Percentiles rank a stretch among this genome's conserved stretches.
These are phyloP conservation scores for Elmis aenea DNA, from an alignment of 2,888 invertebrate species.

Conservation along the genomic window DNA sequence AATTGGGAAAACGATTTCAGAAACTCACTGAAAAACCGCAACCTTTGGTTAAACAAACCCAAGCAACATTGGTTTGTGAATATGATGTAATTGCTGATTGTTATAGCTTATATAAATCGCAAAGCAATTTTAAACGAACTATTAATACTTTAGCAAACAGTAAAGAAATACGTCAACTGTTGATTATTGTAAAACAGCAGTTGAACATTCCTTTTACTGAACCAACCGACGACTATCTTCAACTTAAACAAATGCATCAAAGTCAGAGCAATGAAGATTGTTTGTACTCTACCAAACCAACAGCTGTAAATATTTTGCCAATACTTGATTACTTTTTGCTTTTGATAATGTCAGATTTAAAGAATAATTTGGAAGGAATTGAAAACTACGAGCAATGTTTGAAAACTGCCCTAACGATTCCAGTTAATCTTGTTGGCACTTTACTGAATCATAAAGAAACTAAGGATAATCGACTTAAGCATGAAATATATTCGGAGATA, in stretches of 20 bases:
- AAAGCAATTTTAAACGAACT: conserved; percentile 19
- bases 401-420: conserved; percentile 27
- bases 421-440: conserved; percentile 30
- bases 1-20: conserved; percentile 37
- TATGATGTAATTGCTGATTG: conserved; percentile 24
- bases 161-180: conserved; percentile 6
- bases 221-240: conserved; percentile 24
- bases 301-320: conserved; percentile 31
- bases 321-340: conserved; percentile 33
- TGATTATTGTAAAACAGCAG: conserved; percentile 29
- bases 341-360: conserved; percentile 18
- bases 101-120: conserved; percentile 28
- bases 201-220: conserved; percentile 25
- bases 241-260: conserved; percentile 23
- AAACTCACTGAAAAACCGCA: conserved; percentile 34
- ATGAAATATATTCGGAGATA: conserved; percentile 34
- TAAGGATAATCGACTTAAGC: conserved; percentile 29
- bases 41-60: conserved; percentile 32
- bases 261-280: conserved; percentile 9
- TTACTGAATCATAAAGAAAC: conserved; percentile 27
- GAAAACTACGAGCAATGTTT: conserved; percentile 3
- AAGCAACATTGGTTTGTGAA: conserved; percentile 27
- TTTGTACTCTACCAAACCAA: conserved; percentile 14
- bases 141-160: conserved; percentile 19
- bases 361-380: conserved; percentile 4